Conservation (phyloP, 2,113 vertebrate species). For the Indri indri region DNA sequence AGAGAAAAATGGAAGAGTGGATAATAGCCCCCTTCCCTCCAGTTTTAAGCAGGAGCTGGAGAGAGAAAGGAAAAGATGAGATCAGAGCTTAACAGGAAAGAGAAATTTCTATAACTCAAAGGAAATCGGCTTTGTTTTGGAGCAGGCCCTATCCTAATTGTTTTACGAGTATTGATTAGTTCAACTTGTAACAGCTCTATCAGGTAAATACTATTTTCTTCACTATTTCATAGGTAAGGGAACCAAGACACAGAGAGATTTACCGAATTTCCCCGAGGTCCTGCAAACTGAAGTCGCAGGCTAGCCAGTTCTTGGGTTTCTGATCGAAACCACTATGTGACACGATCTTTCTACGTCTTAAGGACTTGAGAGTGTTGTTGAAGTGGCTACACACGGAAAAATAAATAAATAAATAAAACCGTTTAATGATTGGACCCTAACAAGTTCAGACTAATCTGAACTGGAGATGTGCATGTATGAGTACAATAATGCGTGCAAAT, state of each 20-base stretch:
- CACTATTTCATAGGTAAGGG: neutral
- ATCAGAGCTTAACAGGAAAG: neutral
- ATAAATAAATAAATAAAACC: neutral
- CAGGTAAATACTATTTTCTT: neutral
- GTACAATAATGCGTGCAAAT: neutral
- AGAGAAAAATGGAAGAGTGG: neutral
- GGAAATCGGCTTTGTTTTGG: neutral
- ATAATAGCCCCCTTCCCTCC: neutral
- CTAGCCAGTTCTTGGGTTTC: neutral
- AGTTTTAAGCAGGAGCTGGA: neutral
- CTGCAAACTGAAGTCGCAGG: neutral
- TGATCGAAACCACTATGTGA: neutral
- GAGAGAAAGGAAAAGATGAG: neutral
- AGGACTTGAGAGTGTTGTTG: neutral
- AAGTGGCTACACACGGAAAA: neutral
- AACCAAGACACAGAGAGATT: neutral
- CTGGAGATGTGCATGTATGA: neutral
- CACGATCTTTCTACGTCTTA: neutral
- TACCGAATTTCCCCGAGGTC: neutral
- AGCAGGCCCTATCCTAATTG: neutral
- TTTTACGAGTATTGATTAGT: neutral
- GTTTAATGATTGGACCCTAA: neutral
- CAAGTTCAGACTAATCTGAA: neutral
- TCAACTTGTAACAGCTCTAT: neutral
- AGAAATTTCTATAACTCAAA: neutral